phyloP scores from a whole-genome alignment of 2,113 vertebrate genomes.

The Uria aalge region DNA sequence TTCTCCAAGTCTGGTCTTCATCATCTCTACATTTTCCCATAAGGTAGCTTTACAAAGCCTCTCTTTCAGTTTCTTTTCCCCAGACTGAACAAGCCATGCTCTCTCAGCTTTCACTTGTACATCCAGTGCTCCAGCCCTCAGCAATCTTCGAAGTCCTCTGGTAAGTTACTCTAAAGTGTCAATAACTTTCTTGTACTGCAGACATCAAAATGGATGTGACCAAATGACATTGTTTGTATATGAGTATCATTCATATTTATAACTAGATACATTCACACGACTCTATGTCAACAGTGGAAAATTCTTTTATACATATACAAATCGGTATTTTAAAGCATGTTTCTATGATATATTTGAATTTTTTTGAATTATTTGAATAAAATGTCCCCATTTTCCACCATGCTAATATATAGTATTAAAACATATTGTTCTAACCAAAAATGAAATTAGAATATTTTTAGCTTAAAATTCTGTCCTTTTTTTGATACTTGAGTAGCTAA shows the following conservation, averaged over 20 bases:
- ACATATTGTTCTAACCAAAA: rapidly evolving
- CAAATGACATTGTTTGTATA: neutral
- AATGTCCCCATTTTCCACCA: neutral
- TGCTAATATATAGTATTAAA: neutral
- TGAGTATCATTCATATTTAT: rapidly evolving
- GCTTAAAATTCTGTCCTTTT: neutral
- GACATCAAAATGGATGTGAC: neutral
- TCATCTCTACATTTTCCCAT: neutral
- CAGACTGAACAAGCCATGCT: neutral
- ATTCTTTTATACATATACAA: neutral
- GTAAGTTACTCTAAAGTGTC: neutral
- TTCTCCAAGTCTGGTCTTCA: neutral
- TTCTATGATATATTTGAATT: neutral
- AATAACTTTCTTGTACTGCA: neutral
- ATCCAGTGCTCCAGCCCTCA: neutral
- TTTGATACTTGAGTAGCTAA: neutral
- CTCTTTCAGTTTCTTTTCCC: neutral
- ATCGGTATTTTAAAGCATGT: neutral
- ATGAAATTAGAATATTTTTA: neutral
- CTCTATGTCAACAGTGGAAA: neutral
- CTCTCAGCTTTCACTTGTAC: neutral
- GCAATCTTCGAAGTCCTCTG: neutral
- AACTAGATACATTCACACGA: neutral
- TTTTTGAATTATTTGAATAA: neutral
- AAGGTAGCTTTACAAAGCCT: neutral